Evolutionary conservation across 2,888 invertebrate genomes (phyloP), one percentile per base, ranked within the genome.

Genomic region (Frankliniella intonsa): DNA sequence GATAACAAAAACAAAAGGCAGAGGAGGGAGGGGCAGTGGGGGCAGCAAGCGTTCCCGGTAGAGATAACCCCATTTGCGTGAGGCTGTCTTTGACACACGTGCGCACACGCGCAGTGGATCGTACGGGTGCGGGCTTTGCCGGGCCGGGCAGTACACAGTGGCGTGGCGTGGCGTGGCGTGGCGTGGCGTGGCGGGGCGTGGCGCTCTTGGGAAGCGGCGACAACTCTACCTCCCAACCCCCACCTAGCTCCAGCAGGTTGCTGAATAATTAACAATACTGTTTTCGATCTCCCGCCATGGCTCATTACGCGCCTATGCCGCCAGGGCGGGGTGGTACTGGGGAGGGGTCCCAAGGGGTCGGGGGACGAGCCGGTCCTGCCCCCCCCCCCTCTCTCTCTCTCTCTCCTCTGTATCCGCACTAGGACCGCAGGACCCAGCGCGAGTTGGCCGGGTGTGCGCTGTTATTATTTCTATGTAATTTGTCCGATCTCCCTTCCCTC

Each of bases 381-480:
- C 9, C 25, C 14, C 25, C 81, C 19, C 22, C 25, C 27, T 25
- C n/a, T 17, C 38, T 82, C 76, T 81, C 81, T 80, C 69, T 81
- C 83, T 81, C 79, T 80, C 80, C 83, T 80, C 80, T 81, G 55
- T 49, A 76, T 79, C 62, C 55, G 25, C 76, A 80, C 38, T 55
- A 55, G 80, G n/a, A n/a, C n/a, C n/a, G n/a, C n/a, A n/a, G n/a
- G n/a, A n/a, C n/a, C n/a, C n/a, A n/a, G n/a, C n/a, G n/a, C n/a
- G n/a, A n/a, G n/a, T n/a, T n/a, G n/a, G n/a, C n/a, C 80, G 25
- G 80, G 50, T 50, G 38, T 76, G 76, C 19, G n/a, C 17, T 79
- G 62, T 81, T 49, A 76, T 50, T 69, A 22, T 69, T 49, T 65
- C 50, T 49, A 25, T 69, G 25, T 38, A 50, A 38, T 49, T 80